Evolutionary conservation across 2,888 invertebrate species (phyloP), one percentile per base, ranked within the genome.

Genomic region (Helicoverpa assulta): DNA sequence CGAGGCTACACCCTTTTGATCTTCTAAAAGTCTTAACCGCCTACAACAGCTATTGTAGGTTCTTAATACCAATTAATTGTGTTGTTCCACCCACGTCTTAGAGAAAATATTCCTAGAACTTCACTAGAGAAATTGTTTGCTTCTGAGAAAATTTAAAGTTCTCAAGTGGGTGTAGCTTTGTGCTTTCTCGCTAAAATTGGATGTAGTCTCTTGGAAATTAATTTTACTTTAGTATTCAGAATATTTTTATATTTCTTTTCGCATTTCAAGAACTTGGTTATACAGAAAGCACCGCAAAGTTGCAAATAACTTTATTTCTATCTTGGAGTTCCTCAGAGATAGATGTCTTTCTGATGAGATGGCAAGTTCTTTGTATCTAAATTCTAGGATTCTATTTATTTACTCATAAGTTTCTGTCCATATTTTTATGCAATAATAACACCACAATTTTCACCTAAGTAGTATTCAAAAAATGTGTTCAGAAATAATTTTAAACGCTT

Each of bases 81-180:
- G 51, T 69, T 14, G 12, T 56, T 52, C 18, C 6, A 18, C 63
- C 72, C 19, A 77, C 77, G 7, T 16, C 47, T 21, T n/a, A 21
- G 61, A n/a, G 72, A 77, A 73, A 62, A 52, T 62, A 10, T 73
- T 77, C 56, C n/a, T 16, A 62, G 72, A 71, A 77, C 19, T 26
- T 66, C 7, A 66, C 37, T 50, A 54, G 19, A 18, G 16, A 52
- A 70, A 50, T 12, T 47, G 26, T 51, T 18, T 5, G 14, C 5
- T 76, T 61, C 72, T 47, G 5, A 47, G 72, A 51, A 72, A 51
- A 71, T 47, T 12, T n/a, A 33, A 29, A 54, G 26, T n/a, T 14
- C 16, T 47, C 47, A n/a, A 47, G 47, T 4, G 16, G 19, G 51
- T 7, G n/a, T n/a, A n/a, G 8, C 50, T 76, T 76, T 75, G 50